Evolutionary conservation across 2,888 invertebrate genomes (phyloP), one percentile per base, ranked within the genome.

Genomic region (Macrosiphum euphorbiae): DNA sequence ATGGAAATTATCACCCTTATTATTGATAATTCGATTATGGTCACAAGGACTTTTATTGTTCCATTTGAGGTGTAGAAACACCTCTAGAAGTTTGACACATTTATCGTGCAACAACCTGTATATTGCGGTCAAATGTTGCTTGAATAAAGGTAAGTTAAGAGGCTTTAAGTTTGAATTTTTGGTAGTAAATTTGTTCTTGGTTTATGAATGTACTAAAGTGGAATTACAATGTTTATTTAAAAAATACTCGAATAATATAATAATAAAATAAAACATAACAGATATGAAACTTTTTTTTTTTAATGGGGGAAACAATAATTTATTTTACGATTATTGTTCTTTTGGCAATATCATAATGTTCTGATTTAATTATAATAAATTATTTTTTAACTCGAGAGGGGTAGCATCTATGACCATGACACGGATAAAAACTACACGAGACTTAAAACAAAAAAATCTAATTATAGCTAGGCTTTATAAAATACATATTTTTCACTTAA

Each of bases 381-480:
- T 11, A 26, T 88, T 55, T 55, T 41, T 7, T 35, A 26, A 41
- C 26, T 88, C 35, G 26, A 55, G 13, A 55, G 16, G 55, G 88
- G 41, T 88, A 41, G 88, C 13, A 41, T 26, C 44, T 58, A 16
- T 88, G 88, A 88, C 88, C 55, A 5, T 88, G 88, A 44, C 88
- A 55, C 55, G 41, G 3, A 88, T 88, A 24, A 88, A 88, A 88
- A 41, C 78, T 20, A 78, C 35, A 67, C 1, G 50, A 88, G 11
- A 24, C 55, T 41, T 13, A 88, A 88, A 52, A 52, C 16, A 88
- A 41, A 58, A 55, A 55, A 58, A 26, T 88, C 88, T 88, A 88
- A 58, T 26, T 58, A 88, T 88, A 88, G 28, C 11, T 78, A 78
- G 44, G 44, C 35, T 35, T 88, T 55, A 55, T 28, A 88, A 88